phyloP scores from a whole-genome alignment of 53 echinoderm and acorn worm genomes.

The Hippasteria phrygiana region DNA sequence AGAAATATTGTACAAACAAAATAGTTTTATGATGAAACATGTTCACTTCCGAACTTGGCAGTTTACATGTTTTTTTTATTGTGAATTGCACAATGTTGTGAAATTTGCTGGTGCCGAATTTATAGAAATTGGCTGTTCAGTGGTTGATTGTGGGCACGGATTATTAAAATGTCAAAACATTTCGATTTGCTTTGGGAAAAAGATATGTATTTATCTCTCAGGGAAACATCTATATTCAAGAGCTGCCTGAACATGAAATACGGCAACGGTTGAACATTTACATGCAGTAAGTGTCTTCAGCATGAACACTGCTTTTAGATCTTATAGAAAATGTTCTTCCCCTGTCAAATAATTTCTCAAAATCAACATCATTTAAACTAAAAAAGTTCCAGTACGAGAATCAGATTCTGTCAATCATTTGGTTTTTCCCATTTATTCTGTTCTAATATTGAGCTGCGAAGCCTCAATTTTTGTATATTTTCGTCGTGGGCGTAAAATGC shows the following conservation, averaged over 20 bases:
- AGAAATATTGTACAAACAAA: conserved; percentile 4
- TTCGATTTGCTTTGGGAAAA: neutral
- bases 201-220: conserved; percentile 4
- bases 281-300: no score
- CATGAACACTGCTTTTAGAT: no score
- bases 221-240: conserved; percentile 9
- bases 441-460: no score
- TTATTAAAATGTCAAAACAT: neutral
- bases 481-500: no score
- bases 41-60: neutral
- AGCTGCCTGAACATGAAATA: conserved; percentile 20
- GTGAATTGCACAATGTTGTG: conserved; percentile 2
- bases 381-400: no score
- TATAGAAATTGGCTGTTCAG: neutral
- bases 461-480: no score
- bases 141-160: neutral
- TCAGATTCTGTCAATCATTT: no score
- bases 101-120: neutral
- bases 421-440: no score
- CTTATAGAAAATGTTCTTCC: no score
- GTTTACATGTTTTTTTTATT: neutral
- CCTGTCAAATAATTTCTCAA: no score
- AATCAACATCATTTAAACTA: no score
- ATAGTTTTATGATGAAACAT: conserved; percentile 7
- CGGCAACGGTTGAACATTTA: neutral